Conservation (phyloP, 2,888 invertebrate species). For the Epinotia bilunana region DNA sequence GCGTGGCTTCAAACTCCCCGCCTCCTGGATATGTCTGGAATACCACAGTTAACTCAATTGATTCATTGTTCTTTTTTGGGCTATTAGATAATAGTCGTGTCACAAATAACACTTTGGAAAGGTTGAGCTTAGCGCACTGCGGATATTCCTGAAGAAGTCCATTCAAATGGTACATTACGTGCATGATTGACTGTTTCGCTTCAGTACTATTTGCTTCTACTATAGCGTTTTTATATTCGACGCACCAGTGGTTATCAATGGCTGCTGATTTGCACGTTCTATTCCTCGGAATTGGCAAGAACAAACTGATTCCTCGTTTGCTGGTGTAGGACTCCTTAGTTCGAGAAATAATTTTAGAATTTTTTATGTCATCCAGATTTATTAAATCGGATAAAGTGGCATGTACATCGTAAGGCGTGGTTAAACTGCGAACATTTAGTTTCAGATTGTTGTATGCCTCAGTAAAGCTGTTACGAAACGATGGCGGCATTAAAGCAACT, state of each 20-base stretch:
- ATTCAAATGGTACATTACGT: slow-evolving; percentile 5
- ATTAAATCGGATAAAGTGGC: slow-evolving; percentile 5
- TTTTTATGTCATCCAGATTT: not conserved
- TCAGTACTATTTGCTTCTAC: not conserved
- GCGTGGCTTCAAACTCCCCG: slow-evolving; percentile 12
- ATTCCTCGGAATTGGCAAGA: slow-evolving; percentile 14
- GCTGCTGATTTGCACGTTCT: slow-evolving; percentile 13
- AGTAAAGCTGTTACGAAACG: slow-evolving; percentile 2
- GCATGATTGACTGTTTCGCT: not conserved
- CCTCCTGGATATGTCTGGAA: slow-evolving; percentile 10
- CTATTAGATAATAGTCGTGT: not conserved
- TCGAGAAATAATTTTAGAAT: not conserved
- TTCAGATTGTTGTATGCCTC: slow-evolving; percentile 1
- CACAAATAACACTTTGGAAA: not conserved
- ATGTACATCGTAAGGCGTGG: slow-evolving; percentile 3
- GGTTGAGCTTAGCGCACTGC: not conserved
- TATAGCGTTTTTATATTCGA: not conserved
- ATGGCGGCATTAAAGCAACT: slow-evolving; percentile 9
- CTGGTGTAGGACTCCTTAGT: not conserved
- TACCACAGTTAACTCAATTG: not conserved
- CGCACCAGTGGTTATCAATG: slow-evolving; percentile 18
- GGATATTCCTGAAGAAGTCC: not conserved
- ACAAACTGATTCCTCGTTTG: slow-evolving; percentile 10
- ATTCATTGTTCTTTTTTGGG: not conserved
- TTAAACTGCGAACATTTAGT: not conserved